Evolutionary conservation across 2,797 vertebrate species (phyloP).

Genomic region (Darevskia mixta): DNA sequence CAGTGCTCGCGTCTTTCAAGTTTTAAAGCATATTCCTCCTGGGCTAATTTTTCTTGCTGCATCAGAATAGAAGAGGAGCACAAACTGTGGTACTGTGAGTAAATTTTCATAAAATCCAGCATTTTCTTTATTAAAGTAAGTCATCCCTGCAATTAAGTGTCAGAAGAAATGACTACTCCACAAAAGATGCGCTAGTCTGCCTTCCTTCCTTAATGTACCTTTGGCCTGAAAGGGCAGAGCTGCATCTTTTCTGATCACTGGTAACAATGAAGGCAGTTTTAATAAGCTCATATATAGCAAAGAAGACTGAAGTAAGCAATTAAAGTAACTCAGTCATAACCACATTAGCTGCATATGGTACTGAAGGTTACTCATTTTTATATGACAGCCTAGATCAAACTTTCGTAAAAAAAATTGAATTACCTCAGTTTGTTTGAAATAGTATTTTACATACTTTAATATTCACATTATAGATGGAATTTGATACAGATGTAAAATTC

Average conservation of each 20-base stretch:
- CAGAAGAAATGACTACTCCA: not conserved
- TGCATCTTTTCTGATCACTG: not conserved
- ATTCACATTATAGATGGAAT: not conserved
- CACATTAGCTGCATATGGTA: not conserved
- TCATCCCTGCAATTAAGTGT: not conserved
- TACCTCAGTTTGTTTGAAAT: not conserved
- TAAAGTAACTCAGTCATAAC: not conserved
- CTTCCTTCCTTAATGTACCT: not conserved
- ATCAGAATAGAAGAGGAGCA: slow-evolving; percentile 48
- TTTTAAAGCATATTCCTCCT: slow-evolving; percentile 83
- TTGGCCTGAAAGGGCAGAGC: not conserved
- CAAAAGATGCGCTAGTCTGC: too few species aligned
- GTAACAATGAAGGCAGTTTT: not conserved
- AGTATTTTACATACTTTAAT: not conserved
- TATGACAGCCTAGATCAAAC: not conserved
- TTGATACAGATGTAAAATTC: not conserved
- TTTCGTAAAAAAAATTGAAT: not conserved
- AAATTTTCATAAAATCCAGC: not conserved
- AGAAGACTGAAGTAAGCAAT: not conserved
- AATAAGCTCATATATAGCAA: too few species aligned
- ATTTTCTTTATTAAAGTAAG: not conserved
- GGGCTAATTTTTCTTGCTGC: slow-evolving; percentile 83
- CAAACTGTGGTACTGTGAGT: not conserved
- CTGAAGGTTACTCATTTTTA: not conserved
- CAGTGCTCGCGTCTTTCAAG: slow-evolving; percentile 79